These are phyloP conservation scores for Tetraodon nigroviridis DNA, from an alignment of 2,113 vertebrate species.

Conservation along the genomic window DNA sequence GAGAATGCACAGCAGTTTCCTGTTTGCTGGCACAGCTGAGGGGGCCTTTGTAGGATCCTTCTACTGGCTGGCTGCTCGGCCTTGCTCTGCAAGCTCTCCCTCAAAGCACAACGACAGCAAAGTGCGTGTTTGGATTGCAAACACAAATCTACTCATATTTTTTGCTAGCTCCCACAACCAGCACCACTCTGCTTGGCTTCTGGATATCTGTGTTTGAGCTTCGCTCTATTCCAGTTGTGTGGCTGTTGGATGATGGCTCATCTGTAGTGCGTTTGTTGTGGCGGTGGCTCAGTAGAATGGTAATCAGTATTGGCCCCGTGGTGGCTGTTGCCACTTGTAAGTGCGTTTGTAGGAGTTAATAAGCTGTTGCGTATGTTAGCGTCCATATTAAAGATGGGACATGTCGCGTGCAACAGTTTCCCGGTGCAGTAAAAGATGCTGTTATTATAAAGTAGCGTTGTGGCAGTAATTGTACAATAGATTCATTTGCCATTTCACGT, in stretches of 20 bases:
- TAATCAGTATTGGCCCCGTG: constrained; percentile 3
- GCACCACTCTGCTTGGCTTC: too few species aligned
- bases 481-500: constrained; percentile 58
- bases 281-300: neutral
- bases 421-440: constrained; percentile 49
- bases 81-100: constrained; percentile 16
- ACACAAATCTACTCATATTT: neutral
- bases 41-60: constrained; percentile 50
- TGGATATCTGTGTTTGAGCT: too few species aligned
- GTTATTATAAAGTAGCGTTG: constrained; percentile 44
- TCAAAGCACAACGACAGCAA: constrained; percentile 23
- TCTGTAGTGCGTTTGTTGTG: neutral
- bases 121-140: constrained; percentile 19
- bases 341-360: constrained; percentile 40
- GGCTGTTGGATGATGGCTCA: too few species aligned
- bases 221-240: too few species aligned
- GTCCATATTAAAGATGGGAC: constrained; percentile 16
- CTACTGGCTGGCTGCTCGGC: constrained; percentile 30
- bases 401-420: constrained; percentile 30
- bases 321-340: constrained; percentile 3
- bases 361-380: constrained; percentile 32
- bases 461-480: constrained; percentile 47
- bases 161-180: too few species aligned
- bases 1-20: constrained; percentile 62
- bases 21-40: constrained; percentile 61